These are phyloP conservation scores for Heliconius himera DNA, from an alignment of 1,140 invertebrate species.

Conservation along the genomic window DNA sequence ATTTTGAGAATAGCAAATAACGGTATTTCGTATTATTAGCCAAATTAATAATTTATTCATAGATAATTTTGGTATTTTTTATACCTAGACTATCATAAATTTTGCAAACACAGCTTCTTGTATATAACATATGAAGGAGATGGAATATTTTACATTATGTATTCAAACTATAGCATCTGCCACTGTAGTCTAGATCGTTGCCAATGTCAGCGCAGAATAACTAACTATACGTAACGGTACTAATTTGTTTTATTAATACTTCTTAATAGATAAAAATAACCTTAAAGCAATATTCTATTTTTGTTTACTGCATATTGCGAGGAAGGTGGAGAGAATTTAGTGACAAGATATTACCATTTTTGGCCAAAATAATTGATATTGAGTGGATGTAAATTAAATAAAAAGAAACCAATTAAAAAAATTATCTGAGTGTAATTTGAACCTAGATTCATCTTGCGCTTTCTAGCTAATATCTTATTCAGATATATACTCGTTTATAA, in stretches of 20 bases:
- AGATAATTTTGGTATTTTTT: background rate
- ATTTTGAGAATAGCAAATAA: too few species aligned
- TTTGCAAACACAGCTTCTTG: background rate
- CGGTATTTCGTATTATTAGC: too few species aligned
- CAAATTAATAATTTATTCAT: background rate
- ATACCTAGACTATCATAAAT: background rate
- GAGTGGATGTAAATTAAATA: too few species aligned
- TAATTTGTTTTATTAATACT: background rate
- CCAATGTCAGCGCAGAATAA: background rate
- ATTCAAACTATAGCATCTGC: background rate
- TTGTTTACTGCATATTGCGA: background rate
- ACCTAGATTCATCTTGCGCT: background rate
- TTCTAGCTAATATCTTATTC: too few species aligned
- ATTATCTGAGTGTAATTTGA: too few species aligned
- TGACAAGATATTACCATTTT: background rate
- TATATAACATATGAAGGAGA: background rate
- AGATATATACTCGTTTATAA: too few species aligned
- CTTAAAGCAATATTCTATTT: too few species aligned
- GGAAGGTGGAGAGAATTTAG: background rate
- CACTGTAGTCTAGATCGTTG: background rate
- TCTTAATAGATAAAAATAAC: background rate
- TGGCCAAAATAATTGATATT: background rate
- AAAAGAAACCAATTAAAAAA: too few species aligned
- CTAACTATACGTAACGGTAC: background rate
- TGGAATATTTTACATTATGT: background rate